phyloP scores from a whole-genome alignment of 2,113 vertebrate genomes.

The Lasiurus borealis region DNA sequence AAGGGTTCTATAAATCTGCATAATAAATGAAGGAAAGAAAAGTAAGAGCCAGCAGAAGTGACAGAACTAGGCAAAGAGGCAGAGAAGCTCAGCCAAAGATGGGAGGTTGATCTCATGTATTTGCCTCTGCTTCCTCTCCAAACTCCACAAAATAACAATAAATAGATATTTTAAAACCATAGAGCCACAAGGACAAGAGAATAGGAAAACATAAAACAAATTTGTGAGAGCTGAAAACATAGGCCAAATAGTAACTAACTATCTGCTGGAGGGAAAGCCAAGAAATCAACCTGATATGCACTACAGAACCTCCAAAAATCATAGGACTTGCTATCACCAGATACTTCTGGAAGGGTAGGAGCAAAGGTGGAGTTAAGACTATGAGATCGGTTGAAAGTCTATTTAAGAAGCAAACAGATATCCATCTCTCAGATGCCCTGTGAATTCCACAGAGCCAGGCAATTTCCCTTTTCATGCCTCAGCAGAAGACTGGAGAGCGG shows the following conservation, averaged over 20 bases:
- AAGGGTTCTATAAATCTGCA: not conserved
- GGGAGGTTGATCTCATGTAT: not conserved
- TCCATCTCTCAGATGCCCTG: not conserved
- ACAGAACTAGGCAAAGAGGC: not conserved
- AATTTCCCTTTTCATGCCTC: not conserved
- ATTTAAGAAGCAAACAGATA: not conserved
- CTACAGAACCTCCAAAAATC: not conserved
- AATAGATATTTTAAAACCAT: not conserved
- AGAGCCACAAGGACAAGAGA: not conserved
- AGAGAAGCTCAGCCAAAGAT: not conserved
- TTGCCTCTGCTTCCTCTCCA: not conserved
- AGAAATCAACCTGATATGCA: not conserved
- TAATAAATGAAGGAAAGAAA: constrained; percentile 18
- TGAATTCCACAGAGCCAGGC: not conserved
- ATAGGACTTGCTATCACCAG: not conserved
- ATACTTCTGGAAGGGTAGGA: not conserved
- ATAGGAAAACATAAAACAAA: not conserved
- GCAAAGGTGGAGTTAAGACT: not conserved
- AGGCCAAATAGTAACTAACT: not conserved
- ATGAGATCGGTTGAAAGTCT: not conserved
- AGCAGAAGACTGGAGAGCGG: not conserved
- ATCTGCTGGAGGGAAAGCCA: not conserved
- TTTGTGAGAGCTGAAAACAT: constrained; percentile 10
- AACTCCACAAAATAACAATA: not conserved
- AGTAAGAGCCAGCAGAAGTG: not conserved